A percentile compares a stretch with the other conserved stretches of the same genome.
Conservation (phyloP, 2,113 vertebrate genomes). For the Plestiodon gilberti region DNA sequence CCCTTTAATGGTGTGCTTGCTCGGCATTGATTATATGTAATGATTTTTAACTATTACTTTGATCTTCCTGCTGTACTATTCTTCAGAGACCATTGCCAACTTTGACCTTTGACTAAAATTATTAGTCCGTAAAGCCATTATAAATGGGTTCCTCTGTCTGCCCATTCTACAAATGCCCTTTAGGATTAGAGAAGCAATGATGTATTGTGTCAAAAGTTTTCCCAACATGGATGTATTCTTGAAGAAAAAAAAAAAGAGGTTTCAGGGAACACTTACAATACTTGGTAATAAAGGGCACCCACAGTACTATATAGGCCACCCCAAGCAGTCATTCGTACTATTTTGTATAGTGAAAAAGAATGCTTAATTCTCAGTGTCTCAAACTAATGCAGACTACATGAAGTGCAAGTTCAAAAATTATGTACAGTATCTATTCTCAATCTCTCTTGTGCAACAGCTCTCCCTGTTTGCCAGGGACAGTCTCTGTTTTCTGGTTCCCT, state of each 20-base stretch:
- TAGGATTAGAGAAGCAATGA: slow-evolving; percentile 63
- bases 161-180: slow-evolving; percentile 65
- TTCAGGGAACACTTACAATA: slow-evolving; percentile 61
- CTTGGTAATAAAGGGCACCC: slow-evolving; percentile 58
- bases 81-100: slow-evolving; percentile 50
- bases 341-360: slow-evolving; percentile 9
- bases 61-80: slow-evolving; percentile 58
- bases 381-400: neutral
- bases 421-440: neutral
- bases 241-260: slow-evolving; percentile 11
- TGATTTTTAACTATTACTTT: slow-evolving; percentile 64
- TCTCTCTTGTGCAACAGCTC: neutral
- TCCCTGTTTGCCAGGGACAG: neutral
- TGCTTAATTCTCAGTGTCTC: neutral
- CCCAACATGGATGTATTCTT: slow-evolving; percentile 54
- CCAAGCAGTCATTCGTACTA: slow-evolving; percentile 43
- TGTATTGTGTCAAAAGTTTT: slow-evolving; percentile 66
- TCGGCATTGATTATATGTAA: slow-evolving; percentile 58
- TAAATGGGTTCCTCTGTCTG: slow-evolving; percentile 58
- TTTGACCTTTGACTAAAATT: slow-evolving; percentile 61
- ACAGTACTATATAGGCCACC: slow-evolving; percentile 50
- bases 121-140: slow-evolving; percentile 53
- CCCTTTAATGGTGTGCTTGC: slow-evolving; percentile 56
- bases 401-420: neutral
- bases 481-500: neutral